Base-by-base conservation (phyloP, 2,113 vertebrate genomes). In the Acrocephalus kingi region DNA sequence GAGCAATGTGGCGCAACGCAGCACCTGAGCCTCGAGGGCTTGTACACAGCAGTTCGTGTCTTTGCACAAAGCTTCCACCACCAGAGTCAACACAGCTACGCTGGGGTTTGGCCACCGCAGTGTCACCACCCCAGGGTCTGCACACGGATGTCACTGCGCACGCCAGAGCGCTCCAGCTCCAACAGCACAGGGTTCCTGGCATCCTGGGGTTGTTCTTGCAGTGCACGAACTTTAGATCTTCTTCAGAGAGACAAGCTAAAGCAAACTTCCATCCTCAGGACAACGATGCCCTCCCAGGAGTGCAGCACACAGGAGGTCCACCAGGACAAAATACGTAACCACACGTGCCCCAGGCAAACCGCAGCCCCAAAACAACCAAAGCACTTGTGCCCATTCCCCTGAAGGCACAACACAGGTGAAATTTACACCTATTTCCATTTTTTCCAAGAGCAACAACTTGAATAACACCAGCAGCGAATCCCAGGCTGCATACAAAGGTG, bases 131-230 rank as follows among this genome's bases (percentile, higher is more conserved):
- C 2, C 0, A 24, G 15, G 15, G n/a, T 43, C 45, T 22, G 72
- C 16, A 21, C 6, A 39, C 0, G 0, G 66, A 72, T 0, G 1
- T 67, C 80, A 75, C 69, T 6, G 1, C 0, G 1, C 37, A 4
- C 22, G 27, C 7, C 37, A n/a, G 39, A 18, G 14, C 0, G 7
- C 37, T 37, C 24, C 10, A 72, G 61, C 74, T 64, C 62, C 1
- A 56, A 14, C 27, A 63, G n/a, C 87, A 71, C 33, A 4, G 5
- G 51, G 6, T 9, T 37, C 6, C 66, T 5, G 46, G 10, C 3
- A 6, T 19, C 33, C 64, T 31, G 17, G 41, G 37, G 19, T 2
- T 76, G 27, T 7, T 55, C 72, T 10, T 33, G 27, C 35, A 64
- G 22, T 1, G 0, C 12, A 76, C 9, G 87, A 59, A 63, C 67